Conservation (phyloP, 2,113 vertebrate species). For the Notiomystis cincta region DNA sequence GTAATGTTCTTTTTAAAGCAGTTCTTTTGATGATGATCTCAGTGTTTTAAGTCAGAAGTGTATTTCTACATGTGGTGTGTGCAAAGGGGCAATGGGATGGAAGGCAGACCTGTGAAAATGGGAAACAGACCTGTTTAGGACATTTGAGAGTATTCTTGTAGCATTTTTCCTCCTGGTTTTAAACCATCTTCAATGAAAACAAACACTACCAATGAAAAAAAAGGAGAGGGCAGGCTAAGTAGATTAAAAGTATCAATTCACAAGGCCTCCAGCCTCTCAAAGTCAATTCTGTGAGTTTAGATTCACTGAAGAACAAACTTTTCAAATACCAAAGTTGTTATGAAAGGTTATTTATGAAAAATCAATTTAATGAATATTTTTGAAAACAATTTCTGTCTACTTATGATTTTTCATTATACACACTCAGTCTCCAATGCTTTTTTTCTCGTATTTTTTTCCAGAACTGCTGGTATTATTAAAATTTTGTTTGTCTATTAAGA, state of each 20-base stretch:
- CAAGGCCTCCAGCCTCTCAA: neutral
- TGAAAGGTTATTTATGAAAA: neutral
- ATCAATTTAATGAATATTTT: neutral
- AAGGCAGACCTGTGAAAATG: neutral
- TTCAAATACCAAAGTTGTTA: neutral
- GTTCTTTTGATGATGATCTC: neutral
- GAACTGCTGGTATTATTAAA: neutral
- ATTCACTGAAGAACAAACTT: neutral
- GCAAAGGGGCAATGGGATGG: neutral
- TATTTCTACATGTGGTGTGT: neutral
- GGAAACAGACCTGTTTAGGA: neutral
- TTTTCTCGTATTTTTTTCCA: neutral
- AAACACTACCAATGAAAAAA: neutral
- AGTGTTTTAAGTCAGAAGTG: neutral
- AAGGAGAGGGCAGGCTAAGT: accelerated
- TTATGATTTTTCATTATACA: neutral
- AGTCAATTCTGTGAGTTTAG: neutral
- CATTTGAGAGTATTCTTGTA: neutral
- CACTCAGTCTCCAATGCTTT: neutral
- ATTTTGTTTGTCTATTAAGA: neutral
- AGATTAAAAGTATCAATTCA: neutral
- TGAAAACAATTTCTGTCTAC: neutral
- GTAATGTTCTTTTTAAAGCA: neutral
- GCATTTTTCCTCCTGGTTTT: neutral
- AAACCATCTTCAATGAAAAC: neutral